Percentiles rank a stretch among this genome's conserved stretches.
These are phyloP conservation scores for Anolis carolinensis DNA, from an alignment of 2,113 vertebrate genomes.

Conservation along the genomic window DNA sequence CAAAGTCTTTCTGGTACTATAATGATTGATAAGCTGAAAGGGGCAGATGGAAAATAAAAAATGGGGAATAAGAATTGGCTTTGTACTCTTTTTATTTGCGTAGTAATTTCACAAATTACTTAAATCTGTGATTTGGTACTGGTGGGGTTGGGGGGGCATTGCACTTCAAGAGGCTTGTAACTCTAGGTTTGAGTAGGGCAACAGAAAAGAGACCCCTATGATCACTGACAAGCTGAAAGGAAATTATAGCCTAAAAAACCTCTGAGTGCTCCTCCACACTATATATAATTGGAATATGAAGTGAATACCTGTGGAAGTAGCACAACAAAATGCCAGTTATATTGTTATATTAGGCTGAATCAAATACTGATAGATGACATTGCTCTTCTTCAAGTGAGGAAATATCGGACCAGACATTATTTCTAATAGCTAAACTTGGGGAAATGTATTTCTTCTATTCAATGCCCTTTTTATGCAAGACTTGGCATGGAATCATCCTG, in stretches of 20 bases:
- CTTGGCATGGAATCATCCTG: neutral
- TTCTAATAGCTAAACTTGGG: conserved; percentile 45
- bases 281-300: neutral
- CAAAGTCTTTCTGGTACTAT: no score
- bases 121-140: neutral
- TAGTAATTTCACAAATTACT: neutral
- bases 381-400: neutral
- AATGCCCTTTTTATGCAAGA: conserved; percentile 12
- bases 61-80: no score
- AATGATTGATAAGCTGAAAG: no score
- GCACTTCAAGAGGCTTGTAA: neutral
- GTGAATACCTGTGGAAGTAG: neutral
- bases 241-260: neutral
- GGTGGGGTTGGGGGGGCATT: neutral
- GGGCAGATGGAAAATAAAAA: no score
- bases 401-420: conserved; percentile 24
- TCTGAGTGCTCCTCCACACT: neutral
- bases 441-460: conserved; percentile 16
- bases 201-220: neutral
- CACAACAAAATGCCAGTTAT: no score
- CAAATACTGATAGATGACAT: neutral
- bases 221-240: neutral
- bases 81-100: neutral
- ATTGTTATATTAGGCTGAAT: neutral
- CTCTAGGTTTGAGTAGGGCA: neutral